These are phyloP conservation scores for Dinomys branickii DNA, from an alignment of 2,113 vertebrate genomes.

Conservation along the genomic window DNA sequence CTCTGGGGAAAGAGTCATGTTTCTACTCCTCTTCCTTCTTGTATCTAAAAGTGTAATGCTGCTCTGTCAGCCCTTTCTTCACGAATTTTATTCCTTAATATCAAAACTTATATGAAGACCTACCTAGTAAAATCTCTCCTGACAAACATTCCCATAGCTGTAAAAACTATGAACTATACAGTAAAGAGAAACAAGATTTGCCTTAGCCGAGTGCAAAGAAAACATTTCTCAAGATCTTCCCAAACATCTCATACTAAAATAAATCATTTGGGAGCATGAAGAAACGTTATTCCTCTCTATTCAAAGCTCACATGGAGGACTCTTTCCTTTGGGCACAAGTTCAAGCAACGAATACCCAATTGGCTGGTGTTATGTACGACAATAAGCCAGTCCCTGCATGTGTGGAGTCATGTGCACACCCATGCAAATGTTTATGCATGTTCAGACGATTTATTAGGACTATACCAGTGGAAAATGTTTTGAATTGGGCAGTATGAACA, in stretches of 20 bases:
- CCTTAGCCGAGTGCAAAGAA: not conserved
- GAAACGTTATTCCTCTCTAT: not conserved
- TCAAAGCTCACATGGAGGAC: not conserved
- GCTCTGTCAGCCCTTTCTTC: not conserved
- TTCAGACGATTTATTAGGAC: not conserved
- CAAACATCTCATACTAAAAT: not conserved
- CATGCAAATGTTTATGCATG: not conserved
- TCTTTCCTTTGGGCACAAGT: not conserved
- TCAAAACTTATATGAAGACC: not conserved
- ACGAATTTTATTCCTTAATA: not conserved
- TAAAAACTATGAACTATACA: not conserved
- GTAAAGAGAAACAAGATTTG: not conserved
- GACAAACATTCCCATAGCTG: not conserved
- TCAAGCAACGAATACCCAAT: no score
- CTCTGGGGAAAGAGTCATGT: not conserved
- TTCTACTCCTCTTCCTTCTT: not conserved
- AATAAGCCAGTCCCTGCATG: fast-evolving
- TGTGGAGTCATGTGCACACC: not conserved
- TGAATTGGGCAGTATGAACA: not conserved
- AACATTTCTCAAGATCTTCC: not conserved
- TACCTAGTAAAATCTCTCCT: not conserved
- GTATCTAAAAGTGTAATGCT: not conserved
- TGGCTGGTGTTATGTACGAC: no score
- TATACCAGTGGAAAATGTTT: not conserved
- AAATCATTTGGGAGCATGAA: not conserved